Percentiles rank a stretch among this genome's conserved stretches.
Conservation (phyloP, 2,113 vertebrate species). For the Varanus komodoensis region DNA sequence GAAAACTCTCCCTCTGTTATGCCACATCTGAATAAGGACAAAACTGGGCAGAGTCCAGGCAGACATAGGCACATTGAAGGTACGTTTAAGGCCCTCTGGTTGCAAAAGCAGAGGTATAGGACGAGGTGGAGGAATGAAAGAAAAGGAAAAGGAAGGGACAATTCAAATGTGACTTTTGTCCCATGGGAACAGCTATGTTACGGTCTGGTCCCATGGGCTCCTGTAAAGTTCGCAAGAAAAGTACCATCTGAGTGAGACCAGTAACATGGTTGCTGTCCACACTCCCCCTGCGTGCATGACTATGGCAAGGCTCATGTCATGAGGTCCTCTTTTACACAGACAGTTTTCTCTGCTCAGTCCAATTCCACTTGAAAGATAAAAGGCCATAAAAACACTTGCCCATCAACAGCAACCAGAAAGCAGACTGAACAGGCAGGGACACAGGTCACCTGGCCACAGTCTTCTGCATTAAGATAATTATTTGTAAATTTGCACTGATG, state of each 20-base stretch:
- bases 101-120: not conserved
- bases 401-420: too few relatives aligned
- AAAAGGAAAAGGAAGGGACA: not conserved
- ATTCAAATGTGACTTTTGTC: not conserved
- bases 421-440: too few relatives aligned
- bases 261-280: not conserved
- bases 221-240: not conserved
- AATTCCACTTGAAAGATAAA: too few relatives aligned
- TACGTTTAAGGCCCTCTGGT: not conserved
- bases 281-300: not conserved
- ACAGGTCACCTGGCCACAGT: too few relatives aligned
- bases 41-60: not conserved
- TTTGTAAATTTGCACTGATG: too few relatives aligned
- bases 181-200: not conserved
- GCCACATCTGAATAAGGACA: too few relatives aligned
- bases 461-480: too few relatives aligned
- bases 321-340: too few relatives aligned
- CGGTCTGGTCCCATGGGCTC: not conserved
- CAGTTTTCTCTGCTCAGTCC: too few relatives aligned
- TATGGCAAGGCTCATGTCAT: not conserved
- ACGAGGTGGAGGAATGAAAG: not conserved
- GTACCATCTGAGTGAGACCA: too few relatives aligned
- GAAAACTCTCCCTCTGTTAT: not conserved
- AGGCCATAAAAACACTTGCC: too few relatives aligned
- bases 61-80: not conserved